Conservation (phyloP, 2,797 vertebrate species). For the Ciconia nigra region DNA sequence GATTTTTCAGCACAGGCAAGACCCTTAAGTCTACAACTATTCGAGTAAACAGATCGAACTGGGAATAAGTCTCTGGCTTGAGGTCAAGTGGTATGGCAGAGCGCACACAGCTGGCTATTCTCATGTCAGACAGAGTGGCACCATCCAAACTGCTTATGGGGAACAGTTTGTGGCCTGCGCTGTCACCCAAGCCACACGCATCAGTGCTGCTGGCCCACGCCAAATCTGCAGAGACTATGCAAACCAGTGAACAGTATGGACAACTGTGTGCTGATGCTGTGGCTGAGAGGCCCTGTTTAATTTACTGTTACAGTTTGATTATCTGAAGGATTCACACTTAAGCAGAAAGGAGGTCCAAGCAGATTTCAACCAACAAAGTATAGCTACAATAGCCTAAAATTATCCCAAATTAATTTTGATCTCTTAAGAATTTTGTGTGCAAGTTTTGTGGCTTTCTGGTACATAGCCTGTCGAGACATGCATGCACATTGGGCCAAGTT, state of each 20-base stretch:
- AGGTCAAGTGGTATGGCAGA: background rate
- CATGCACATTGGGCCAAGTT: background rate
- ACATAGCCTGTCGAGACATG: background rate
- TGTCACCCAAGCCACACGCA: accelerated
- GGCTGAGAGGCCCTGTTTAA: background rate
- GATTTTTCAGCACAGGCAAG: background rate
- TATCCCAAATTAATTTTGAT: background rate
- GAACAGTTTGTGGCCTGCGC: background rate
- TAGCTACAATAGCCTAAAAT: background rate
- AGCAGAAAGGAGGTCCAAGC: background rate
- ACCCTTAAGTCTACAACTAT: background rate
- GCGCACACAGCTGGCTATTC: background rate
- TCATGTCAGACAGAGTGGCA: background rate
- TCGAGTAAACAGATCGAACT: background rate
- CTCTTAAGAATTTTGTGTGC: background rate
- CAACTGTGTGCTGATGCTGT: no score
- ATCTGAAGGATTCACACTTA: background rate
- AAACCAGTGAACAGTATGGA: accelerated
- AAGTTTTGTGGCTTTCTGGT: background rate
- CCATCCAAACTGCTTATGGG: background rate
- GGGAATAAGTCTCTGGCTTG: background rate
- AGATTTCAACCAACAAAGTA: background rate
- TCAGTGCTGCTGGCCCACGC: accelerated
- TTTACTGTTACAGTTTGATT: background rate
- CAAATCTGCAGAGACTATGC: background rate